Base-by-base conservation (phyloP, 1,140 invertebrate species). In the Hetaerina americana region DNA sequence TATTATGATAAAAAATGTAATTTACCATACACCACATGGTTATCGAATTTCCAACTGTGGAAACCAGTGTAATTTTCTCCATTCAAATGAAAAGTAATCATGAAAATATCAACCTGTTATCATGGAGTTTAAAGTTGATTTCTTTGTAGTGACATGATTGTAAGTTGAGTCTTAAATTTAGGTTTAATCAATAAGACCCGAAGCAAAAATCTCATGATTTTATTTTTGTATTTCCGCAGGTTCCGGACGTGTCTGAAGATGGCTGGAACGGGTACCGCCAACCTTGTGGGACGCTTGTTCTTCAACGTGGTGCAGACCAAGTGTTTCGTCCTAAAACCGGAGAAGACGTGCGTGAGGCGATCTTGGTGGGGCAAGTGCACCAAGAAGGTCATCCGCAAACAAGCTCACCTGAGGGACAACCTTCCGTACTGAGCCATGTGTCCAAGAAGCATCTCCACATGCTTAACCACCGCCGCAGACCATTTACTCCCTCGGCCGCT, bases 221-320 rank as follows among this genome's bases (percentile, higher is more conserved):
- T n/a, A n/a, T n/a, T n/a, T n/a, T 73, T 27, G 66, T 73, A 57
- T 57, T 69, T 71, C 86, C 86, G 25, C 85, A 96, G 95, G 77
- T 97, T 97, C 79, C 89, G 94, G 69, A 88, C 93, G 1, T 98
- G 95, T 78, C 82, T 98, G 72, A 96, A 96, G 78, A 87, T 92
- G 81, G 89, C 92, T 0, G 86, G 88, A 72, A 92, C 93, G 0
- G 89, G 89, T 3, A 87, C 92, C 0, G 90, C 94, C 0, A 93
- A 95, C 77, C 86, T 96, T 73, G 93, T 97, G 76, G 95, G 95
- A 1, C 93, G 93, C 78, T 83, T 97, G 6, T 97, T 95, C 83
- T 98, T 98, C 84, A 95, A 97, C 79, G 85, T 96, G 0, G 88
- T 97, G 1, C 92, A 95, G 78, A 95, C 92, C 0, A 92, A 95